These are phyloP conservation scores for Notospermus geniculatus DNA, from an alignment of 1,140 invertebrate genomes.

Conservation along the genomic window DNA sequence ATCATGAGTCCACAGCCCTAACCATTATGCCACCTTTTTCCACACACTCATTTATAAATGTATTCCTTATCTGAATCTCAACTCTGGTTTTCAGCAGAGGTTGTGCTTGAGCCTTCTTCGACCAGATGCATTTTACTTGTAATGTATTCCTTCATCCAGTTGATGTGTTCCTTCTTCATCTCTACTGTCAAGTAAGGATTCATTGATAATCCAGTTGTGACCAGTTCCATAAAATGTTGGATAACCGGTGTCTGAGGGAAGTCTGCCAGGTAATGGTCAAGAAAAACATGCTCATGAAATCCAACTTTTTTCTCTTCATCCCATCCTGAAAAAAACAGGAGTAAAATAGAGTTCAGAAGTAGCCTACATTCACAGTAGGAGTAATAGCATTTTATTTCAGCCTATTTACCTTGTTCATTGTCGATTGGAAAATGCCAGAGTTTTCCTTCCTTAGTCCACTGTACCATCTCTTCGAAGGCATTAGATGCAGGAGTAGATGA, in stretches of 20 bases:
- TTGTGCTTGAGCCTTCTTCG: conserved; percentile 55
- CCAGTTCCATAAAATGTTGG: conserved; percentile 95
- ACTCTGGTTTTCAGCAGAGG: neutral
- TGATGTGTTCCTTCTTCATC: conserved; percentile 86
- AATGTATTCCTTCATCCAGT: conserved; percentile 93
- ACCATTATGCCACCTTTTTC: too few relatives aligned
- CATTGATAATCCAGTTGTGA: conserved; percentile 88
- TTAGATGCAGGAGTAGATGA: conserved; percentile 66
- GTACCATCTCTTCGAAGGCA: conserved; percentile 86
- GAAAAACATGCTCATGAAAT: conserved; percentile 75
- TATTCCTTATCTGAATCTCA: too few relatives aligned
- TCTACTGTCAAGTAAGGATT: conserved; percentile 86
- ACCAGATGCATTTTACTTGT: conserved; percentile 74
- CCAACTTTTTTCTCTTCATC: conserved; percentile 65
- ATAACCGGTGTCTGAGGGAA: conserved; percentile 87
- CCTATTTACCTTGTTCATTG: conserved; percentile 84
- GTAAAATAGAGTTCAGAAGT: too few relatives aligned
- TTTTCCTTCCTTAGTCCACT: conserved; percentile 92
- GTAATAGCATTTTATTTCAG: neutral
- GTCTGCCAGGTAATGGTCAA: conserved; percentile 77
- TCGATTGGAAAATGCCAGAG: conserved; percentile 96
- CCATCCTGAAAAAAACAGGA: conserved; percentile 56
- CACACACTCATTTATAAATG: too few relatives aligned
- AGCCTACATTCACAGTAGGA: neutral
- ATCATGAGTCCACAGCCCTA: too few relatives aligned